phyloP scores from a whole-genome alignment of 2,888 invertebrate species.

The Drosophila recens region DNA sequence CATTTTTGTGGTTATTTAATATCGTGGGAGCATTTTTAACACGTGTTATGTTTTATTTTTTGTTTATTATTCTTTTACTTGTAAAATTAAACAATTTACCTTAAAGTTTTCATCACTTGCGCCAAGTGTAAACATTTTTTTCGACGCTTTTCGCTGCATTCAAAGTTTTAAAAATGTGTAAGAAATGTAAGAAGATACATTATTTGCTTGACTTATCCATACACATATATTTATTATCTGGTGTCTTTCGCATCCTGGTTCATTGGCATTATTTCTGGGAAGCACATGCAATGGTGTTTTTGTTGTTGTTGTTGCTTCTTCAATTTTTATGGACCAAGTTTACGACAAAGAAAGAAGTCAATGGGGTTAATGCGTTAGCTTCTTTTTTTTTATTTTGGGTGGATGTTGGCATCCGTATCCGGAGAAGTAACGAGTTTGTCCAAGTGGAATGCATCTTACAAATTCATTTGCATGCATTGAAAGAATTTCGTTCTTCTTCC shows the following conservation, averaged over 20 bases:
- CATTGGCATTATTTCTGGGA: constrained; percentile 51
- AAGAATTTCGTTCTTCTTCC: constrained; percentile 1
- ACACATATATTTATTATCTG: constrained; percentile 16
- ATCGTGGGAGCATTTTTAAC: constrained; percentile 10
- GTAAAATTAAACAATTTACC: background rate
- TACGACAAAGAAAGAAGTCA: constrained; percentile 63
- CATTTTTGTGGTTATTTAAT: constrained; percentile 2
- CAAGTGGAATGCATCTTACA: constrained; percentile 34
- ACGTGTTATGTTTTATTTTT: background rate
- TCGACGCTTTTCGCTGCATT: background rate
- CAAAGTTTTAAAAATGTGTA: constrained; percentile 1
- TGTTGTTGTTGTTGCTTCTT: constrained; percentile 42
- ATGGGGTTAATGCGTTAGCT: constrained; percentile 51
- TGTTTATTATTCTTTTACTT: too few relatives aligned
- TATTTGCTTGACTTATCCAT: constrained; percentile 5
- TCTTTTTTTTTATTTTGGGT: constrained; percentile 2
- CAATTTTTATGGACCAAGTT: constrained; percentile 67
- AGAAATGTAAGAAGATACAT: background rate
- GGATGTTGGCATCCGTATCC: constrained; percentile 13
- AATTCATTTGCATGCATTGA: constrained; percentile 22
- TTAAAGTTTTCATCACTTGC: constrained; percentile 11
- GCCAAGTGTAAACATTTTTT: constrained; percentile 17
- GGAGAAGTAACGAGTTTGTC: constrained; percentile 14
- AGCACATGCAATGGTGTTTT: constrained; percentile 29
- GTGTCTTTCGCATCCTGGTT: constrained; percentile 30